Evolutionary conservation across 2,113 vertebrate species (phyloP).

Genomic region (Cinclus mexicanus): DNA sequence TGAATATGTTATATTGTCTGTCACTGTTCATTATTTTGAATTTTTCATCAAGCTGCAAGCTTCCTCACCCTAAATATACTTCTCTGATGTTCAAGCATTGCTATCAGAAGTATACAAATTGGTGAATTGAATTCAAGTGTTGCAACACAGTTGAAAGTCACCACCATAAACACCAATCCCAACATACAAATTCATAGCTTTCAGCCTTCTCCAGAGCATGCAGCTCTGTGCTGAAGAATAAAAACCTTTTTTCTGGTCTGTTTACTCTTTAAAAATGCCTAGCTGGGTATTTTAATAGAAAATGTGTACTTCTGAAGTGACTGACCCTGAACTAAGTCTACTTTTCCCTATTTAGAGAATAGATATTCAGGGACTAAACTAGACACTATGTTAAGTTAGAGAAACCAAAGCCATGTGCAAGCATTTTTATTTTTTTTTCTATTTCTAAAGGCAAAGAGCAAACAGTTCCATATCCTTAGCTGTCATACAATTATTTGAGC

Average conservation of each 20-base stretch:
- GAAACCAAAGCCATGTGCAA: background rate
- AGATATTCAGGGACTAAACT: background rate
- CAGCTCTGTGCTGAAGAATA: background rate
- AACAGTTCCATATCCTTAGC: background rate
- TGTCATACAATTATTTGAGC: background rate
- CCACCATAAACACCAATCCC: background rate
- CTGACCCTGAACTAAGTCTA: background rate
- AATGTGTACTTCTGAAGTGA: background rate
- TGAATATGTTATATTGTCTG: background rate
- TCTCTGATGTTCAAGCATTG: background rate
- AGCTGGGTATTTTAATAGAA: background rate
- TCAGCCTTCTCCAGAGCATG: background rate
- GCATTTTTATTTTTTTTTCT: background rate
- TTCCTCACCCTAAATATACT: background rate
- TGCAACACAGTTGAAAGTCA: background rate
- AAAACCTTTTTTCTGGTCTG: background rate
- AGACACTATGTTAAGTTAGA: background rate
- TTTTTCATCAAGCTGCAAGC: background rate
- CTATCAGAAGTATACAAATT: background rate
- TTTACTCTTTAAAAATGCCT: background rate
- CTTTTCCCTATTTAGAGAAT: background rate
- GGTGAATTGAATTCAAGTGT: background rate
- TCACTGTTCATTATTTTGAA: background rate
- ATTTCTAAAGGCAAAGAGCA: background rate
- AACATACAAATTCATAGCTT: background rate